phyloP scores from a whole-genome alignment of 1,140 invertebrate species.

The Drosophila novamexicana region DNA sequence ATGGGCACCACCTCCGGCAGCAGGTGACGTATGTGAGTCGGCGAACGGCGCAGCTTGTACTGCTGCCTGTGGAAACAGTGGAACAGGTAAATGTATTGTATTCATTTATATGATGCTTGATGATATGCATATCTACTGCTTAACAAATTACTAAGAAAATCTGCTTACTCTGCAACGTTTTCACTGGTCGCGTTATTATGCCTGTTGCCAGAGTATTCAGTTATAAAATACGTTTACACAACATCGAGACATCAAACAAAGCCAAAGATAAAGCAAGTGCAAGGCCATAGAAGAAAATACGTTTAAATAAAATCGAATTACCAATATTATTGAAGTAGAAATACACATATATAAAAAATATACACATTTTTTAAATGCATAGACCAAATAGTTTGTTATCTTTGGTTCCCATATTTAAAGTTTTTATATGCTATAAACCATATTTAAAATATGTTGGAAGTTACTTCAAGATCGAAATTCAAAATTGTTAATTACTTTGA shows the following conservation, averaged over 20 bases:
- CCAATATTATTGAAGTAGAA: background rate
- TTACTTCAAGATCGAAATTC: no score
- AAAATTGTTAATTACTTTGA: no score
- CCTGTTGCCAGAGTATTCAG: conserved; percentile 14
- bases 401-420: background rate
- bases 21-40: conserved; percentile 90
- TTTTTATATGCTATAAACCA: no score
- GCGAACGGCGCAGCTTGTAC: conserved; percentile 89
- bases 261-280: conserved; percentile 10
- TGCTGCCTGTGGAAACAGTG: conserved; percentile 81
- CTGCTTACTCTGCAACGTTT: conserved; percentile 43
- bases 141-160: background rate
- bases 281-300: background rate
- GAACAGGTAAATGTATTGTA: background rate
- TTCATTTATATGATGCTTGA: background rate
- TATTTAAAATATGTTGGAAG: no score
- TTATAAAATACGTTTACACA: background rate
- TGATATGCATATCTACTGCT: background rate
- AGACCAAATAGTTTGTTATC: background rate
- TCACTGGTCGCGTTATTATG: conserved; percentile 32
- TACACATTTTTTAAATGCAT: background rate
- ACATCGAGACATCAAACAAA: conserved; percentile 19
- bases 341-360: background rate
- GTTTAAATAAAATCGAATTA: background rate
- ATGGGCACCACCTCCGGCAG: conserved; percentile 88